phyloP scores from a whole-genome alignment of 2,888 invertebrate genomes.

The Plebejus anna region DNA sequence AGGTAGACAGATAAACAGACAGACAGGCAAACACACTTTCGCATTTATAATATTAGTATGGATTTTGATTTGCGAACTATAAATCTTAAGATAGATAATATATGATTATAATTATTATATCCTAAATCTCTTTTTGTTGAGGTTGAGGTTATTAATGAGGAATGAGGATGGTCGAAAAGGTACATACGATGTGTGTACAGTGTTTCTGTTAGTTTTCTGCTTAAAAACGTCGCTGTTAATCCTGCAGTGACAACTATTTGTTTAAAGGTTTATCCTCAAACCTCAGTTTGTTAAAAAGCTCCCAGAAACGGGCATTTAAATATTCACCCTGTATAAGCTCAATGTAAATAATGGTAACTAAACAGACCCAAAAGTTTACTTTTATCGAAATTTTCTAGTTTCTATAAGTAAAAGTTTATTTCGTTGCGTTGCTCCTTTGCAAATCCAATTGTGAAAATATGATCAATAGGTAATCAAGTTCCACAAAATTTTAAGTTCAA shows the following conservation, averaged over 20 bases:
- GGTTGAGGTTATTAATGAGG: background rate
- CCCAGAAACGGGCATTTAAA: constrained; percentile 26
- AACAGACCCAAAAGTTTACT: background rate
- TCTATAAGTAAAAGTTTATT: too few species aligned
- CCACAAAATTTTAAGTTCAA: background rate
- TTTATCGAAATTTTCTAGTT: background rate
- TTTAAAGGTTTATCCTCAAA: background rate
- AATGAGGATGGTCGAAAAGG: background rate
- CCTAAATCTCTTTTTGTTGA: background rate
- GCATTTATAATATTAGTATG: background rate
- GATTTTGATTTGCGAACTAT: too few species aligned
- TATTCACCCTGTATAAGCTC: background rate
- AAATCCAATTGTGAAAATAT: background rate
- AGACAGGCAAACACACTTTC: background rate
- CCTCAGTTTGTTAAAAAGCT: background rate
- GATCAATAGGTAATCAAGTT: background rate
- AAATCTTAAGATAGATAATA: background rate
- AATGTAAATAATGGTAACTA: background rate
- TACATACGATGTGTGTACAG: background rate
- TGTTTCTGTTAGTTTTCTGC: background rate
- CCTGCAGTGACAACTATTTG: background rate
- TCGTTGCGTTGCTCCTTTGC: background rate
- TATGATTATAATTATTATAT: background rate
- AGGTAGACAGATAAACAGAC: too few species aligned
- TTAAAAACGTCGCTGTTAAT: constrained; percentile 9